A percentile compares a stretch with the other conserved stretches of the same genome.
phyloP scores from a whole-genome alignment of 2,797 vertebrate species.

The Pelochelys cantorii region DNA sequence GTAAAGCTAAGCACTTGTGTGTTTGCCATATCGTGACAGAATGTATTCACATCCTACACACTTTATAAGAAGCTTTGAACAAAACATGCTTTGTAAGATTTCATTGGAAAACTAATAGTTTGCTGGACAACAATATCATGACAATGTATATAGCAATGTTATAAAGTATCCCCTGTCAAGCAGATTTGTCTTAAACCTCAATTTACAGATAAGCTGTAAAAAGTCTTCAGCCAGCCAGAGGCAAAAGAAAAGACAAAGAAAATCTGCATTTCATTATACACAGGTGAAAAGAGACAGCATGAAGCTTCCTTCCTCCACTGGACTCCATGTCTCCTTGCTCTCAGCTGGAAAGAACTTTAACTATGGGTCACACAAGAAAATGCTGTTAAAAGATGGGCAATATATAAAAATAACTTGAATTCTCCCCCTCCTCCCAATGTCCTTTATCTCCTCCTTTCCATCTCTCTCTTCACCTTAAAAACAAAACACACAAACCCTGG shows the following conservation, averaged over 20 bases:
- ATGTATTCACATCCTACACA: neutral
- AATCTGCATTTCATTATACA: neutral
- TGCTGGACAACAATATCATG: neutral
- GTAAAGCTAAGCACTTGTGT: neutral
- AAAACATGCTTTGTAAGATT: neutral
- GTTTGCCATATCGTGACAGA: neutral
- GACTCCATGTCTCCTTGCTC: neutral
- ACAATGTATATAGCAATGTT: neutral
- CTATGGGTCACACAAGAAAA: neutral
- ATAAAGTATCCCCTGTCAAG: neutral
- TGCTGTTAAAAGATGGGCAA: neutral
- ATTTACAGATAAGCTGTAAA: neutral
- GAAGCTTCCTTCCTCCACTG: neutral
- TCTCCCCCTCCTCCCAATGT: too few species aligned
- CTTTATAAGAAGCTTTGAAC: neutral
- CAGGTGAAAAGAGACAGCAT: neutral
- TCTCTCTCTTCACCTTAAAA: neutral
- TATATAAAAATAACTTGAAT: neutral
- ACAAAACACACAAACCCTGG: neutral
- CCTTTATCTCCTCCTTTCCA: neutral
- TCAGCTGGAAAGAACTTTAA: neutral
- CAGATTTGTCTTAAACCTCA: neutral
- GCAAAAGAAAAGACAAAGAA: neutral
- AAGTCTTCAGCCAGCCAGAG: neutral
- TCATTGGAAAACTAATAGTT: neutral